Evolutionary conservation across 2,113 vertebrate species (phyloP).

Genomic region (Oreotrochilus melanogaster): DNA sequence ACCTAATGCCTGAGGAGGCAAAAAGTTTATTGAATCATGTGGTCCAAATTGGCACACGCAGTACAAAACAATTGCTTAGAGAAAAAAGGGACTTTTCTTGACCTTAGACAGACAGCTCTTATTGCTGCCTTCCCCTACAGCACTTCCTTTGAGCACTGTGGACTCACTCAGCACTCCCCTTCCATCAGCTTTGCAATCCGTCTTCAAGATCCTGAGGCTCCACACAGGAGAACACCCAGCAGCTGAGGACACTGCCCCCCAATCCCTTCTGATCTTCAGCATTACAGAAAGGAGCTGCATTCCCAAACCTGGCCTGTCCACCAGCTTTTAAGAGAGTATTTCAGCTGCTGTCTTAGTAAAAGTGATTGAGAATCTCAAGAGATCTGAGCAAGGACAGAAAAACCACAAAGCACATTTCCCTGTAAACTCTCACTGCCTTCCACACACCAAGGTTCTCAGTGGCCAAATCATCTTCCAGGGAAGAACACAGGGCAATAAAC

Average conservation of each 20-base stretch:
- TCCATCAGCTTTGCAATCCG: neutral
- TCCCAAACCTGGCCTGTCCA: neutral
- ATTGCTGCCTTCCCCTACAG: accelerated
- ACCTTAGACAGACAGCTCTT: neutral
- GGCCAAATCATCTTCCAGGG: neutral
- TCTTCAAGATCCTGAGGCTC: neutral
- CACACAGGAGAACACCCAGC: neutral
- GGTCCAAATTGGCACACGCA: neutral
- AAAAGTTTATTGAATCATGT: neutral
- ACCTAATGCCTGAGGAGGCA: accelerated
- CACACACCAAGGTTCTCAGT: neutral
- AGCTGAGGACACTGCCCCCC: neutral
- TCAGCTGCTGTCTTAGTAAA: neutral
- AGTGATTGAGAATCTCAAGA: neutral
- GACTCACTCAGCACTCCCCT: accelerated
- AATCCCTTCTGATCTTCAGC: neutral
- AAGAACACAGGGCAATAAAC: neutral
- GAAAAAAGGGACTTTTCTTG: neutral
- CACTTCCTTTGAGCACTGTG: accelerated
- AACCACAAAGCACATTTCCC: neutral
- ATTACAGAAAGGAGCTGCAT: neutral
- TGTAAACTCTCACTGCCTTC: neutral
- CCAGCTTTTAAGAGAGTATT: neutral
- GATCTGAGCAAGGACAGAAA: neutral
- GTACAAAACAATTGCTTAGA: neutral